phyloP scores from a whole-genome alignment of 2,888 invertebrate genomes.

The Hydriomena furcata region DNA sequence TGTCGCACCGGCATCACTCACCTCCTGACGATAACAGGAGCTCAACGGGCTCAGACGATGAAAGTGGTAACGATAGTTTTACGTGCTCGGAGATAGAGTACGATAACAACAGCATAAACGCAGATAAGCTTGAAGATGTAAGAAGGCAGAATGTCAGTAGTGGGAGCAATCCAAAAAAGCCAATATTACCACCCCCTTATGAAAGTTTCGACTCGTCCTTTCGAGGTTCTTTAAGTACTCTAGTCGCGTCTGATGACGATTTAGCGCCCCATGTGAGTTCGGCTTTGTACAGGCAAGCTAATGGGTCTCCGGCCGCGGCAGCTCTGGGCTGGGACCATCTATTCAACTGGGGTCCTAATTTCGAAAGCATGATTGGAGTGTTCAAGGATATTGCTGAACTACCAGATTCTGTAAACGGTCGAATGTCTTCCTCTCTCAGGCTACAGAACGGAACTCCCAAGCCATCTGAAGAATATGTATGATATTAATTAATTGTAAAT shows the following conservation, averaged over 20 bases:
- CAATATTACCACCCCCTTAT: slow-evolving; percentile 90
- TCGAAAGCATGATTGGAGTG: slow-evolving; percentile 96
- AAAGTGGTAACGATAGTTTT: slow-evolving; percentile 98
- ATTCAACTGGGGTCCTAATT: slow-evolving; percentile 98
- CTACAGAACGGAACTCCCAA: slow-evolving; percentile 91
- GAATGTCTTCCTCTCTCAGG: slow-evolving; percentile 89
- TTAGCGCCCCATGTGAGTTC: slow-evolving; percentile 91
- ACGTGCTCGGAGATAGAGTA: slow-evolving; percentile 99
- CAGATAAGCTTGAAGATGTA: slow-evolving; percentile 88
- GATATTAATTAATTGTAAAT: slow-evolving; percentile 38
- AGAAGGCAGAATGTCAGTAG: slow-evolving; percentile 82
- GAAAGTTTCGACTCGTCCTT: slow-evolving; percentile 97
- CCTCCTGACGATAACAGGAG: slow-evolving; percentile 89
- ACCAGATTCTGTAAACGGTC: slow-evolving; percentile 91
- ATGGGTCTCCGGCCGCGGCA: slow-evolving; percentile 90
- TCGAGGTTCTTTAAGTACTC: slow-evolving; percentile 95
- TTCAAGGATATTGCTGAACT: slow-evolving; percentile 98
- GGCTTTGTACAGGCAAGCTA: slow-evolving; percentile 90
- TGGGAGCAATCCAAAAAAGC: slow-evolving; percentile 83
- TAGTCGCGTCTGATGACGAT: slow-evolving; percentile 97
- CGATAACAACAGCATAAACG: slow-evolving; percentile 93
- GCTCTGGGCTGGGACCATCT: slow-evolving; percentile 97
- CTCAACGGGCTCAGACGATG: slow-evolving; percentile 92
- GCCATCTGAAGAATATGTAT: slow-evolving; percentile 96
- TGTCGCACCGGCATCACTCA: slow-evolving; percentile 88